These are phyloP conservation scores for Aphelinus atriplicis DNA, from an alignment of 1,140 invertebrate species.

Conservation along the genomic window DNA sequence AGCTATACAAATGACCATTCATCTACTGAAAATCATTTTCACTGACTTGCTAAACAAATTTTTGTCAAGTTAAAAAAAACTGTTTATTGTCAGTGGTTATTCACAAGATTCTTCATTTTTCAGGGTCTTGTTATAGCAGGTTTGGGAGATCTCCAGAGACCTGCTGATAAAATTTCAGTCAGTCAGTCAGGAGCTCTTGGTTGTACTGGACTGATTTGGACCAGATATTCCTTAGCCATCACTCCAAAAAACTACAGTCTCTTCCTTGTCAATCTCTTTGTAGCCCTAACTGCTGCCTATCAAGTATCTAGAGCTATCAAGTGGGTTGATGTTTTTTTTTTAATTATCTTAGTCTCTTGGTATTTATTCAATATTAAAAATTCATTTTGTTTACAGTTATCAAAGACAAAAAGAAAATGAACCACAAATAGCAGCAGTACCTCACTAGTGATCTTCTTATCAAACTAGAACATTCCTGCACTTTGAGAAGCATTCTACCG, in stretches of 20 bases:
- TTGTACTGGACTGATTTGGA: conserved; percentile 82
- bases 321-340: conserved; percentile 53
- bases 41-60: too few relatives aligned
- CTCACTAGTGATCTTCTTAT: conserved; percentile 40
- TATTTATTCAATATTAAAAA: not conserved
- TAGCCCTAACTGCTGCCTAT: conserved; percentile 83
- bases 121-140: conserved; percentile 91
- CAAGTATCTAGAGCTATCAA: conserved; percentile 78
- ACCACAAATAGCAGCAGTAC: conserved; percentile 17
- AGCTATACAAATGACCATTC: too few relatives aligned
- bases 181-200: conserved; percentile 85
- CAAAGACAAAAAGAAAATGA: conserved; percentile 43
- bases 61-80: not conserved
- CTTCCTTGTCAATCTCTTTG: conserved; percentile 94
- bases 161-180: conserved; percentile 89
- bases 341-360: not conserved
- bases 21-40: too few relatives aligned
- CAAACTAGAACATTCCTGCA: conserved; percentile 39
- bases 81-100: not conserved
- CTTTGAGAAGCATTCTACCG: not conserved
- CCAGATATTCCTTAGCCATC: conserved; percentile 92
- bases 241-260: conserved; percentile 94
- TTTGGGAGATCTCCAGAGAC: conserved; percentile 88
- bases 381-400: conserved; percentile 43
- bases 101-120: conserved; percentile 52